A percentile compares a stretch with the other conserved stretches of the same genome.
phyloP scores from a whole-genome alignment of 2,888 invertebrate species.

The Limnephilus lunatus region DNA sequence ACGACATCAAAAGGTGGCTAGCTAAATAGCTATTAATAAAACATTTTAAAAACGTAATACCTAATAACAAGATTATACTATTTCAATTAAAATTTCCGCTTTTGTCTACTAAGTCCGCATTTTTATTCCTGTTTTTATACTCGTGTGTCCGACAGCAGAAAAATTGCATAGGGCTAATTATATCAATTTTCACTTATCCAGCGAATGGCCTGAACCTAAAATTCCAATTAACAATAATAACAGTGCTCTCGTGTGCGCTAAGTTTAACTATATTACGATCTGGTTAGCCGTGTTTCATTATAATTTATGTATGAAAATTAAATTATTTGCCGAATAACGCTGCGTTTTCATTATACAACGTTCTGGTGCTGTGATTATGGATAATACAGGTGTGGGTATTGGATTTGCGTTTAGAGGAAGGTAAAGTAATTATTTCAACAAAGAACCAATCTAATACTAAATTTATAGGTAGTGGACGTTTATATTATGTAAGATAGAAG shows the following conservation, averaged over 20 bases:
- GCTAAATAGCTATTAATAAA: too few relatives aligned
- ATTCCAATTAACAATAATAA: neutral
- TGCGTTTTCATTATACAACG: neutral
- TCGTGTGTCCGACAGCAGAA: neutral
- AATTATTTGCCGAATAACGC: neutral
- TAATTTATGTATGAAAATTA: neutral
- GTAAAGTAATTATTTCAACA: neutral
- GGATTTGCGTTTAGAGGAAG: neutral
- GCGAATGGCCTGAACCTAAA: neutral
- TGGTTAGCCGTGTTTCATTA: neutral
- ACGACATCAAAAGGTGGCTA: too few relatives aligned
- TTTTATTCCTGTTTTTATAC: neutral
- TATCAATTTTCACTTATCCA: neutral
- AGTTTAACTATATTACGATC: neutral
- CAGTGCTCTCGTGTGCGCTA: neutral
- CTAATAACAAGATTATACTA: neutral
- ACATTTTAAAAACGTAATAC: too few relatives aligned
- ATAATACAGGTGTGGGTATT: neutral
- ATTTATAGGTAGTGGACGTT: too few relatives aligned
- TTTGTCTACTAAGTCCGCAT: neutral
- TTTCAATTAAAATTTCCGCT: neutral
- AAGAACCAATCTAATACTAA: too few relatives aligned
- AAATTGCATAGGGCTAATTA: neutral
- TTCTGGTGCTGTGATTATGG: neutral
- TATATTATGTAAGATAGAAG: too few relatives aligned